phyloP scores from a whole-genome alignment of 2,888 invertebrate species.

The Sphaerophoria taeniata region DNA sequence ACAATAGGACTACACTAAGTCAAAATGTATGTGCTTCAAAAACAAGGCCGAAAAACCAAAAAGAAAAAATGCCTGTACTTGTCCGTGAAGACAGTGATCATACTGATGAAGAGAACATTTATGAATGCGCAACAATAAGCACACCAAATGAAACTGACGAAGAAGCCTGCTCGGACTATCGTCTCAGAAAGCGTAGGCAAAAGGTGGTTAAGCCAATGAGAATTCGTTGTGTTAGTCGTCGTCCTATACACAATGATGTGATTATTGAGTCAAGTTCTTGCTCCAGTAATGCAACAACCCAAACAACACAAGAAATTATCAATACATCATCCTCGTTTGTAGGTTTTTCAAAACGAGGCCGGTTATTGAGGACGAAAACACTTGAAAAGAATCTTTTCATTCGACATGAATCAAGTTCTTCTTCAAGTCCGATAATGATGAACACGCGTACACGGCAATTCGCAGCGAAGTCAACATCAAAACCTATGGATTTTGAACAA shows the following conservation, averaged over 20 bases:
- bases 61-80: constrained; percentile 19
- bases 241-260: constrained; percentile 7
- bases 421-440: constrained; percentile 15
- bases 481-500: neutral
- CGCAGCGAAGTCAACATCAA: constrained; percentile 38
- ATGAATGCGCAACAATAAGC: constrained; percentile 35
- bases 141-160: constrained; percentile 46
- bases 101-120: constrained; percentile 25
- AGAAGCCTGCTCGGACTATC: constrained; percentile 14
- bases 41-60: neutral
- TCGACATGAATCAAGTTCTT: constrained; percentile 23
- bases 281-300: constrained; percentile 1
- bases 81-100: constrained; percentile 30
- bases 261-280: constrained; percentile 20
- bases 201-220: constrained; percentile 35
- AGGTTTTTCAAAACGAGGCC: neutral
- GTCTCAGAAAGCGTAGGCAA: neutral
- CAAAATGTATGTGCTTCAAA: neutral
- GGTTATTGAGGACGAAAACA: neutral
- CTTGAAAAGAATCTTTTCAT: constrained; percentile 12
- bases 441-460: constrained; percentile 19
- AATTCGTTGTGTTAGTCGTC: constrained; percentile 32
- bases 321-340: neutral
- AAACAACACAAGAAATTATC: neutral
- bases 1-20: neutral